Base-by-base conservation (phyloP, 2,113 vertebrate genomes). In the Chlorodrepanis virens region DNA sequence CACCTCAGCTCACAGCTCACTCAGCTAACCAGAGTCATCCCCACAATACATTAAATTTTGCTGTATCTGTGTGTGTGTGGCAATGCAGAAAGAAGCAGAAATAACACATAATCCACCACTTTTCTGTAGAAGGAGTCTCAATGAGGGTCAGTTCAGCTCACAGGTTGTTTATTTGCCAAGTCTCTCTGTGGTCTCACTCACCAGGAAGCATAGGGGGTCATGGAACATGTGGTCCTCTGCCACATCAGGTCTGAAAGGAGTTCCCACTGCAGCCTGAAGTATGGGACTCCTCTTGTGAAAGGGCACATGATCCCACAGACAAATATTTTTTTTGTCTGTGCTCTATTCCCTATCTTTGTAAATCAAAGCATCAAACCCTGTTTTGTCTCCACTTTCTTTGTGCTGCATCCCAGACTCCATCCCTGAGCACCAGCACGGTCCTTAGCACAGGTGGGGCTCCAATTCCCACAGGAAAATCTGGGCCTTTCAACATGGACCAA, bases 191-290 rank as follows among this genome's bases (percentile, higher is more conserved):
- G 14, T 59, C 21, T 42, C 6, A 13, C 40, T 54, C 27, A 7
- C 15, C 13, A 75, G 60, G 64, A 83, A 40, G 29, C 0, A 0
- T 37, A n/a, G 5, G 1, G 31, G 68, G 18, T 42, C 5, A 4
- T 22, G 22, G 63, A 77, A 24, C 7, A 67, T 63, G 22, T 83
- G 28, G 3, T 39, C 35, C 33, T 86, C 68, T 89, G 54, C 50
- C 76, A 63, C 72, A 31, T 54, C 33, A 67, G 4, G 45, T 50
- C 31, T 72, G 75, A 88, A 72, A 83, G 37, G 45, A 92, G 40
- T 54, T 79, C 70, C 78, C 57, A 19, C 40, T 78, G 74, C 71
- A 85, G 67, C 70, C 40, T 85, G 63, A 83, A 1, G 2, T 23
- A 27, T 6, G 59, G 27, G 64, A 14, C 49, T 29, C 45, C 19